Percentiles rank a stretch among this genome's conserved stretches.
Evolutionary conservation across 2,888 invertebrate genomes (phyloP).

Genomic region (Meloe dianella): DNA sequence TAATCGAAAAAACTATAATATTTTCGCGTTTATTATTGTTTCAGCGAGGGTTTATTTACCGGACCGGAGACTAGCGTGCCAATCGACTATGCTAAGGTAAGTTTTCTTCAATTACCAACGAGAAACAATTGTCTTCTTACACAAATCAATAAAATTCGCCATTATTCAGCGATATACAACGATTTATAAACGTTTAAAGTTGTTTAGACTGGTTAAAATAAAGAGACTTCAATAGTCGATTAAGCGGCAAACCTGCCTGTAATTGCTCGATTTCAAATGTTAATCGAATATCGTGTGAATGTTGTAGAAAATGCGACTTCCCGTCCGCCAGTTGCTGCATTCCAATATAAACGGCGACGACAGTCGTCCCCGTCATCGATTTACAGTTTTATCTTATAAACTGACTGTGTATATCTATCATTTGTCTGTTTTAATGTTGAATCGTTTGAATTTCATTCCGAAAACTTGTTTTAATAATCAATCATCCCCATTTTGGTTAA

Average conservation of each 20-base stretch:
- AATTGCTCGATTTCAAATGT: background rate
- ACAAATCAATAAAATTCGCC: conserved; percentile 12
- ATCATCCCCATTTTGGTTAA: background rate
- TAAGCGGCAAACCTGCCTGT: conserved; percentile 32
- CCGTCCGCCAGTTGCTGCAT: conserved; percentile 8
- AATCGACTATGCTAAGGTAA: conserved; percentile 70
- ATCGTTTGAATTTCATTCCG: background rate
- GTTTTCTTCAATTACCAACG: no score
- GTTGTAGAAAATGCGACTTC: conserved; percentile 5
- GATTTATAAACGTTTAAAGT: conserved; percentile 14
- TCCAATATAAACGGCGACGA: background rate
- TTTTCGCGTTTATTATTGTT: conserved; percentile 54
- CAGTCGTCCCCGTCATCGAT: conserved; percentile 3
- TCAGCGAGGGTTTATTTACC: conserved; percentile 69
- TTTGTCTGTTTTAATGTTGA: background rate
- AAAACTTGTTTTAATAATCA: background rate
- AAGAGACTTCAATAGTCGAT: conserved; percentile 37
- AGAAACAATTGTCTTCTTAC: background rate
- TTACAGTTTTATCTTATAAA: background rate
- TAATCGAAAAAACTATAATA: conserved; percentile 15
- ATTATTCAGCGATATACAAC: no score
- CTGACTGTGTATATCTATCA: background rate
- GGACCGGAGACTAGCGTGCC: conserved; percentile 69
- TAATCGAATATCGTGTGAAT: conserved; percentile 7
- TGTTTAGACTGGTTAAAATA: conserved; percentile 33